phyloP scores from a whole-genome alignment of 2,888 invertebrate genomes.

The Agrotis segetum region DNA sequence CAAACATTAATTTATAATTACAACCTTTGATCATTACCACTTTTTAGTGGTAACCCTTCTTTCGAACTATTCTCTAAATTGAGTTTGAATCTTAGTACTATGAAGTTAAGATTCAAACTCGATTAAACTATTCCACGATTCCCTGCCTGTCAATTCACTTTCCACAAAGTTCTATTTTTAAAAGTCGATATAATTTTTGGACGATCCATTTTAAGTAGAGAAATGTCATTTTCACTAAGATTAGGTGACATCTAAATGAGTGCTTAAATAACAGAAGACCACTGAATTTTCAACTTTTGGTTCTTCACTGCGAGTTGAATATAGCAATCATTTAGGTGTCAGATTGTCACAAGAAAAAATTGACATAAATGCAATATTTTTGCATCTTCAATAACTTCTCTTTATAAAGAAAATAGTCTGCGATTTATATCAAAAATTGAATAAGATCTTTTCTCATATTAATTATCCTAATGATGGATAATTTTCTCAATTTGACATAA shows the following conservation, averaged over 20 bases:
- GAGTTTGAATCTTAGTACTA: conserved; percentile 25
- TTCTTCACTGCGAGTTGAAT: not conserved
- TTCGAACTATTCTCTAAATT: conserved; percentile 25
- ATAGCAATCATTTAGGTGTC: not conserved
- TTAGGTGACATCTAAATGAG: not conserved
- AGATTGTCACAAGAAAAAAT: not conserved
- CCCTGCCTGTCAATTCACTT: conserved; percentile 36
- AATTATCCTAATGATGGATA: too few species aligned
- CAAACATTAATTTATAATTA: conserved; percentile 42
- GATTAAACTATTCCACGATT: conserved; percentile 46
- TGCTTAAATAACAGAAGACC: not conserved
- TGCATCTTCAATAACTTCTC: not conserved
- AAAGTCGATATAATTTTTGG: too few species aligned
- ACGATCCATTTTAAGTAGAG: too few species aligned
- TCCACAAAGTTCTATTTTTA: too few species aligned
- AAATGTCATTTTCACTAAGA: not conserved
- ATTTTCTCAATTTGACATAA: too few species aligned
- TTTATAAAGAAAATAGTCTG: too few species aligned
- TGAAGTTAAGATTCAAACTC: conserved; percentile 31
- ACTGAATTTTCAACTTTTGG: not conserved
- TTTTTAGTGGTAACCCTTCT: not conserved
- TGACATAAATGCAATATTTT: not conserved
- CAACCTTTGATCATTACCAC: conserved; percentile 46
- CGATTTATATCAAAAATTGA: too few species aligned
- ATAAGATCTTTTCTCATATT: too few species aligned